Conservation (phyloP, 2,113 vertebrate species). For the Oxyura jamaicensis region DNA sequence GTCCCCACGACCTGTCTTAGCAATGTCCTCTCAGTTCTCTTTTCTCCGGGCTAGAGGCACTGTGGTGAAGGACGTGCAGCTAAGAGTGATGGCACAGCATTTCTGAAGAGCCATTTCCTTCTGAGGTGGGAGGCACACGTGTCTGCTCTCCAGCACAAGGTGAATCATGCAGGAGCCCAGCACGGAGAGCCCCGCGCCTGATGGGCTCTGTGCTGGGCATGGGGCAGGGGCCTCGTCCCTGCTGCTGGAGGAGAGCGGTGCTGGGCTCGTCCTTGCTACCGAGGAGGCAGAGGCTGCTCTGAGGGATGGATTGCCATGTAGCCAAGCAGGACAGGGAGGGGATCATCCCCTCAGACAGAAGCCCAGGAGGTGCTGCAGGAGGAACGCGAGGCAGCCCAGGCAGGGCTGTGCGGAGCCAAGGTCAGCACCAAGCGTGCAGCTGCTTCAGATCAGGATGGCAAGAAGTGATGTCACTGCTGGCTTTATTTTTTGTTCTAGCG, state of each 20-base stretch:
- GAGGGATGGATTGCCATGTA: fast-evolving
- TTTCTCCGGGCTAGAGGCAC: fast-evolving
- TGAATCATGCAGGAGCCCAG: neutral
- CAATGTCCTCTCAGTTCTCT: neutral
- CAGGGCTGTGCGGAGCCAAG: no score
- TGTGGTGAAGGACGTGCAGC: neutral
- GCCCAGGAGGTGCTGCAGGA: fast-evolving
- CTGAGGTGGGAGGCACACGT: fast-evolving
- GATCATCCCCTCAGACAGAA: fast-evolving
- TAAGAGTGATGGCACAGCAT: fast-evolving
- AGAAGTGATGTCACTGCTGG: neutral
- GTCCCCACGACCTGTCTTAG: neutral
- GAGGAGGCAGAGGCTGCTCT: neutral
- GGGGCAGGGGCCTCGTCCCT: neutral
- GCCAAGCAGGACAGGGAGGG: fast-evolving
- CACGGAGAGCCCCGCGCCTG: fast-evolving
- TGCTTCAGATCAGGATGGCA: neutral
- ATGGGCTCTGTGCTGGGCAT: neutral
- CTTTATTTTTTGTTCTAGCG: neutral
- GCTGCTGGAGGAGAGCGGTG: neutral
- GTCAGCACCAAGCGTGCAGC: fast-evolving
- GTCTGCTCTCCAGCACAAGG: fast-evolving
- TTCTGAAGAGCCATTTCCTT: no score
- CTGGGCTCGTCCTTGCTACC: neutral
- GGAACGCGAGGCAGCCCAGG: fast-evolving